These are phyloP conservation scores for Harmothoe impar DNA, from an alignment of 2,888 invertebrate genomes.

Conservation along the genomic window DNA sequence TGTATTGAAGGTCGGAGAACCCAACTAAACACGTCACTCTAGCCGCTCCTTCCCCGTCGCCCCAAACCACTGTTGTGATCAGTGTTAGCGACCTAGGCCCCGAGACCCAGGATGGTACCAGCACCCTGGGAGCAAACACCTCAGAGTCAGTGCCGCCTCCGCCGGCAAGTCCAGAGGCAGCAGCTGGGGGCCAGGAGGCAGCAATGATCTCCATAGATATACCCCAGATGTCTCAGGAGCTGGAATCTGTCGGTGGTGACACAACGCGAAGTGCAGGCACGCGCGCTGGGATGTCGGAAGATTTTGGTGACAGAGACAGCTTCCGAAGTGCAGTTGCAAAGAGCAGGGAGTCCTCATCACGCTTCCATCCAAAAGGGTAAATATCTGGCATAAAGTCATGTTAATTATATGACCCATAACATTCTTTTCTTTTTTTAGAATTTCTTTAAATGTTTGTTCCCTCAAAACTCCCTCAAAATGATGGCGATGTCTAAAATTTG, in stretches of 20 bases:
- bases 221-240: conserved; percentile 12
- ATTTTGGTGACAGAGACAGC: neutral
- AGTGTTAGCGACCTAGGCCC: conserved; percentile 3
- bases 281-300: neutral
- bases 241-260: neutral
- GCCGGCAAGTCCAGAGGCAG: neutral
- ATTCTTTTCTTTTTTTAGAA: too few relatives aligned
- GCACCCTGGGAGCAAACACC: neutral
- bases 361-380: neutral
- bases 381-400: too few relatives aligned
- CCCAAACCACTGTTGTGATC: neutral
- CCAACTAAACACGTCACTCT: neutral
- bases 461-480: too few relatives aligned
- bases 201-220: conserved; percentile 41
- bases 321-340: neutral
- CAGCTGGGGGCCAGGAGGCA: neutral
- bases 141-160: neutral
- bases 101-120: neutral
- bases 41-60: neutral
- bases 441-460: too few relatives aligned
- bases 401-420: too few relatives aligned
- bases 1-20: neutral
- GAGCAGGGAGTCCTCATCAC: neutral
- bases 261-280: neutral
- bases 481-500: too few relatives aligned